Conservation (phyloP, 2,113 vertebrate species). For the Sinosuthora webbiana region DNA sequence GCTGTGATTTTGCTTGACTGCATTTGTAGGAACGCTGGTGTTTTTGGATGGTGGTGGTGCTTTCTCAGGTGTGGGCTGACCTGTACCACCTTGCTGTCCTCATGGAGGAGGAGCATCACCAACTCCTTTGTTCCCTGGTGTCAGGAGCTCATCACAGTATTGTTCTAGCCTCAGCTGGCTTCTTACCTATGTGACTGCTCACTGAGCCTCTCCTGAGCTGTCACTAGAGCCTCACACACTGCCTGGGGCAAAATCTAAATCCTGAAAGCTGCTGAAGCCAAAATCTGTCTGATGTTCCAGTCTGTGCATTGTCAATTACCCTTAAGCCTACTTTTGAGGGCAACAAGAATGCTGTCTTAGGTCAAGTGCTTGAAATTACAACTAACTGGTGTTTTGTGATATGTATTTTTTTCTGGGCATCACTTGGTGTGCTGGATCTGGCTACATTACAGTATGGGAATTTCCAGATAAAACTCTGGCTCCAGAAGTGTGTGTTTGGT, state of each 20-base stretch:
- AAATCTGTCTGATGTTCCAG: background rate
- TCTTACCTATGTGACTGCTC: background rate
- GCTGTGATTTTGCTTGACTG: background rate
- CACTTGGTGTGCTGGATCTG: background rate
- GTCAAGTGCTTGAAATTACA: background rate
- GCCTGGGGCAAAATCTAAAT: background rate
- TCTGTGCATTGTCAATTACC: background rate
- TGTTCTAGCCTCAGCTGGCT: background rate
- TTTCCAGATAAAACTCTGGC: background rate
- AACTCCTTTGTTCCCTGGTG: background rate
- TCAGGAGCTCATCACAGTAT: background rate
- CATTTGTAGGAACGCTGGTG: rapidly evolving
- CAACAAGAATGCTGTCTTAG: background rate
- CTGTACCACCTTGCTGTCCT: background rate
- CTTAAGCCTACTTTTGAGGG: background rate
- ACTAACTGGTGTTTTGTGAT: background rate
- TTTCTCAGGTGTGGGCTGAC: background rate
- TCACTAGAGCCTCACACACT: background rate
- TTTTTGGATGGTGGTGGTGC: rapidly evolving
- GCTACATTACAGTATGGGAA: background rate
- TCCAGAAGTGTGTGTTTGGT: background rate
- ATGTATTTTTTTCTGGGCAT: background rate
- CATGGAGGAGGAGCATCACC: background rate
- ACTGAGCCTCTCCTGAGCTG: background rate
- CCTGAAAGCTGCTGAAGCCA: background rate